Evolutionary conservation across 2,113 vertebrate genomes (phyloP).

Genomic region (Centrocercus urophasianus): DNA sequence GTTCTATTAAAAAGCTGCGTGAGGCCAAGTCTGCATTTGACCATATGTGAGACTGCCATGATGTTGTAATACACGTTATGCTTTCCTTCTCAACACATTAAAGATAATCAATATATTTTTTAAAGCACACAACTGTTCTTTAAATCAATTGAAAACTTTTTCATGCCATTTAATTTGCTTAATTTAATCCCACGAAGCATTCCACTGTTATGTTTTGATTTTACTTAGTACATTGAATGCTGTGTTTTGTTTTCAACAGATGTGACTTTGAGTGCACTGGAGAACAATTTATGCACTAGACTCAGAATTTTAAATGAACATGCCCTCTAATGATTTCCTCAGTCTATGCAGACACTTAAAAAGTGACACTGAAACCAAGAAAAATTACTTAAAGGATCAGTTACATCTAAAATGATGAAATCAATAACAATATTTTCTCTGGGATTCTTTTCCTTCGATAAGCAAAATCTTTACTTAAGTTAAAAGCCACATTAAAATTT

Average conservation of each 20-base stretch:
- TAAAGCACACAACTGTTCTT: constrained; percentile 68
- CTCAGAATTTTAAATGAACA: constrained; percentile 87
- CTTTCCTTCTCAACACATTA: constrained; percentile 50
- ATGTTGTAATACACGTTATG: background rate
- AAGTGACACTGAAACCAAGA: constrained; percentile 83
- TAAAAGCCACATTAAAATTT: constrained; percentile 97
- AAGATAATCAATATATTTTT: constrained; percentile 83
- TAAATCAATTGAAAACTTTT: constrained; percentile 84
- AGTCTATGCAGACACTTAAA: constrained; percentile 83
- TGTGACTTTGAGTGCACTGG: constrained; percentile 82
- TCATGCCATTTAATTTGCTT: constrained; percentile 87
- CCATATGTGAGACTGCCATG: background rate
- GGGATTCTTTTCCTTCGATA: constrained; percentile 86
- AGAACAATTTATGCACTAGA: constrained; percentile 86
- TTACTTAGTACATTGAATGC: constrained; percentile 74
- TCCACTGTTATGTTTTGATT: constrained; percentile 78
- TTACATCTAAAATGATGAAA: constrained; percentile 95
- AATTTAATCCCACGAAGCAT: constrained; percentile 75
- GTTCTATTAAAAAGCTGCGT: background rate
- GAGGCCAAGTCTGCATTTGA: background rate
- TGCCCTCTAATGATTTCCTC: constrained; percentile 76
- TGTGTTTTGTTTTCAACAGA: constrained; percentile 86
- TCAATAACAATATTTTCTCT: constrained; percentile 99
- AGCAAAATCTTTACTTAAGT: constrained; percentile 87
- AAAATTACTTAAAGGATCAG: constrained; percentile 93